Evolutionary conservation across 2,797 vertebrate genomes (phyloP).

Genomic region (Semotilus atromaculatus): DNA sequence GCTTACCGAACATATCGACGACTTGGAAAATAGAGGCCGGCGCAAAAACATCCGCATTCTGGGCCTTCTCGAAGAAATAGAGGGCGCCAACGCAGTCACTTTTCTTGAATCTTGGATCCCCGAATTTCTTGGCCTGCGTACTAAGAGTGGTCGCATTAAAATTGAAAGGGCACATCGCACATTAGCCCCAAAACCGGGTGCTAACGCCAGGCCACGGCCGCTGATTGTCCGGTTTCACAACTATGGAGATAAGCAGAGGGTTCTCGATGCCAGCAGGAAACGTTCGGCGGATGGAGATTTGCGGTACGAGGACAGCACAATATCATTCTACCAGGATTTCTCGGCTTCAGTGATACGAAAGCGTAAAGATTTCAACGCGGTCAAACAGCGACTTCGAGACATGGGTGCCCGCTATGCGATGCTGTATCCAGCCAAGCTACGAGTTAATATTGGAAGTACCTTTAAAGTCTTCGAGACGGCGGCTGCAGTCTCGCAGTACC

Average conservation of each 20-base stretch:
- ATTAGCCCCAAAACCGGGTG: not conserved
- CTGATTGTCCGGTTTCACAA: conserved; percentile 3
- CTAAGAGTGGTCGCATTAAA: not conserved
- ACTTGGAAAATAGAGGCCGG: no score
- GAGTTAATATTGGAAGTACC: conserved; percentile 5
- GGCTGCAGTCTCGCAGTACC: not conserved
- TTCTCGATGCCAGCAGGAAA: conserved; percentile 11
- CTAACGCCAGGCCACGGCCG: not conserved
- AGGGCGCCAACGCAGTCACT: not conserved
- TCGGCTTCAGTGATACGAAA: not conserved
- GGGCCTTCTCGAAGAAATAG: not conserved
- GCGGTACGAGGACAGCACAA: not conserved
- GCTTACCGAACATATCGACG: no score
- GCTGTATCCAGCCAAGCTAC: conserved; percentile 1
- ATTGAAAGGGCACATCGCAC: not conserved
- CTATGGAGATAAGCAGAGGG: conserved; percentile 9
- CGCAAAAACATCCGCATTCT: no score
- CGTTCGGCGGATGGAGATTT: not conserved
- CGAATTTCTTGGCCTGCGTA: not conserved
- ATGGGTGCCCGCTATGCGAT: not conserved
- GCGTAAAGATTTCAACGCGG: no score
- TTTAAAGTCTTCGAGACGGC: not conserved
- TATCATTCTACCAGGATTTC: conserved; percentile 26
- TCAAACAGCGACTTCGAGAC: conserved; percentile 7
- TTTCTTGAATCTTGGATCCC: not conserved